Evolutionary conservation across 2,113 vertebrate genomes (phyloP).

Genomic region (Nerophis lumbriciformis): DNA sequence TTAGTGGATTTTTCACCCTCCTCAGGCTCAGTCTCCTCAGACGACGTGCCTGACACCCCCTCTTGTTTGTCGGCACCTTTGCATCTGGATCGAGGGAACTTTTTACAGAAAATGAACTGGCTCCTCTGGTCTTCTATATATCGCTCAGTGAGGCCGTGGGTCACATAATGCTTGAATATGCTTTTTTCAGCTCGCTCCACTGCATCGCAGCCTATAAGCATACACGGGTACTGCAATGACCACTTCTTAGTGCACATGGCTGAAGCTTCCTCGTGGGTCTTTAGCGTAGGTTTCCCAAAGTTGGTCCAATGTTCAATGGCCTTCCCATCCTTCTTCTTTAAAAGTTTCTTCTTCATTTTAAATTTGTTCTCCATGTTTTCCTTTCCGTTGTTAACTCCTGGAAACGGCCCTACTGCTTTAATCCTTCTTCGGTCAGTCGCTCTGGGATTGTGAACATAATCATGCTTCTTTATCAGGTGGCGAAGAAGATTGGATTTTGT

Average conservation of each 20-base stretch:
- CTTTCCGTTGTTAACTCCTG: conserved; percentile 65
- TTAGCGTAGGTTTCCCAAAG: conserved; percentile 78
- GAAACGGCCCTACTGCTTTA: conserved; percentile 52
- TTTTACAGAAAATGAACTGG: conserved; percentile 91
- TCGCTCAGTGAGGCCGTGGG: conserved; percentile 89
- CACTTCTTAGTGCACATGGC: conserved; percentile 86
- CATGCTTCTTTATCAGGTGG: conserved; percentile 95
- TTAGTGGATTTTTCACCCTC: conserved; percentile 49
- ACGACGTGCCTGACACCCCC: conserved; percentile 50
- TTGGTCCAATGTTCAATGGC: conserved; percentile 68
- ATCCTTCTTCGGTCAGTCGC: conserved; percentile 76
- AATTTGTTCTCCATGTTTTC: conserved; percentile 78
- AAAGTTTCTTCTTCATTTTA: conserved; percentile 72
- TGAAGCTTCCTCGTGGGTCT: conserved; percentile 84
- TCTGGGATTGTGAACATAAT: conserved; percentile 89
- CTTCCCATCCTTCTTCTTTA: conserved; percentile 70
- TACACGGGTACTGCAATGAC: conserved; percentile 90
- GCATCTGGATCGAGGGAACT: conserved; percentile 64
- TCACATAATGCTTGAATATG: conserved; percentile 93
- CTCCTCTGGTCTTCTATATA: conserved; percentile 88
- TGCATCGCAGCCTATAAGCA: conserved; percentile 92
- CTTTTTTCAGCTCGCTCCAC: conserved; percentile 88
- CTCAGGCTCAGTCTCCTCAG: conserved; percentile 59
- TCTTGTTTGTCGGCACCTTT: conserved; percentile 69
- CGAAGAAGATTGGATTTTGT: conserved; percentile 94